Base-by-base conservation (phyloP, 2,113 vertebrate species). In the Neodon shergylaensis region DNA sequence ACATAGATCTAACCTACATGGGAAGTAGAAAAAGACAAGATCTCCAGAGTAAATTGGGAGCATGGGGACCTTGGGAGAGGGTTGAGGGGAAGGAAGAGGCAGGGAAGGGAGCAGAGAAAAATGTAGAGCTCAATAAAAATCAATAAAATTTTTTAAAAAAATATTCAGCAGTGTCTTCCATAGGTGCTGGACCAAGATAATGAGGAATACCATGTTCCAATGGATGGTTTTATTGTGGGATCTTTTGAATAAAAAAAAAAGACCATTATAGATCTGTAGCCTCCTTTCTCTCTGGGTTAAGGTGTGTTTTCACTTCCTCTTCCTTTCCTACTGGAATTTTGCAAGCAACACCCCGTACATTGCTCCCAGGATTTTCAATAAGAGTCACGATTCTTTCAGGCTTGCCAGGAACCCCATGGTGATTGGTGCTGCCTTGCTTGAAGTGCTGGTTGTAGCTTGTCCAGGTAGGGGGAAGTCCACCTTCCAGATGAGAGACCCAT, bases 401-500 rank as follows among this genome's bases (percentile, higher is more conserved):
- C 98, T 99, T 99, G n/a, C 99, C 99, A 5, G 99, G 99, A 76
- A 99, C 98, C 7, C 99, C 99, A 33, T 99, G 99, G 98, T 99
- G 99, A 94, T 99, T 99, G 1, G 99, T 99, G 97, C 99, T 99
- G 72, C 99, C 99, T 96, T 99, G 99, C 99, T 99, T 99, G 97
- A 99, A 99, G 63, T 44, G 98, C 63, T 99, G 98, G 97, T 99
- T 99, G 98, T 99, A 99, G 78, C 99, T 99, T 70, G 93, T 98
- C 99, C 97, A 99, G 99, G 86, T 98, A 99, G 0, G 99, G 99
- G 99, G 90, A 99, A 99, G 87, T 99, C 99, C 94, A 99, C 99
- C 96, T 99, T 99, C 99, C 99, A 99, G 95, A 99, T 99, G 36
- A 99, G 98, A 26, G 99, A 99, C 1, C 99, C 99, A 96, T 99